Evolutionary conservation across 2,888 invertebrate genomes (phyloP).

Genomic region (Pegoplata infirma): DNA sequence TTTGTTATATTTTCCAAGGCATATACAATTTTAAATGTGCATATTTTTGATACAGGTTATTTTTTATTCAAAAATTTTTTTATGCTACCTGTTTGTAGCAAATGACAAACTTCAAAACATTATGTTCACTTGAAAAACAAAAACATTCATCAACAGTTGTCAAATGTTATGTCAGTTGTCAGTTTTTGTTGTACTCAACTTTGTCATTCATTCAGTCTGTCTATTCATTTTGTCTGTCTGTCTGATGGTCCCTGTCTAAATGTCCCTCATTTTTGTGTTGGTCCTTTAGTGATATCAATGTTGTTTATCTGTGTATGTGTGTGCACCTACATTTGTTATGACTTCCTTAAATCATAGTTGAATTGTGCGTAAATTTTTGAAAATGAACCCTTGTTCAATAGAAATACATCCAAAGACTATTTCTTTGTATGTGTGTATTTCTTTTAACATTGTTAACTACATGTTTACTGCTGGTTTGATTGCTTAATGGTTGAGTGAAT

Average conservation of each 20-base stretch:
- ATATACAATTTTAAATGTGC: too few species aligned
- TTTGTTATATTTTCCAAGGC: too few species aligned
- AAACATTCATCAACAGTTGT: slow-evolving; percentile 57
- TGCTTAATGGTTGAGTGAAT: too few species aligned
- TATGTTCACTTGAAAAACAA: neutral
- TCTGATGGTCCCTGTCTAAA: slow-evolving; percentile 42
- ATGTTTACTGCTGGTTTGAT: slow-evolving; percentile 16
- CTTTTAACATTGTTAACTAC: slow-evolving; percentile 9
- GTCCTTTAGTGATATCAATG: slow-evolving; percentile 5
- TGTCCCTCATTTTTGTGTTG: slow-evolving; percentile 38
- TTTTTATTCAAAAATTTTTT: neutral
- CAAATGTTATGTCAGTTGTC: slow-evolving; percentile 54
- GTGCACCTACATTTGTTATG: neutral
- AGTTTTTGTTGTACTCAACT: slow-evolving; percentile 17
- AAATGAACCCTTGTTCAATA: slow-evolving; percentile 43
- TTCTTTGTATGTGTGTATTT: too few species aligned
- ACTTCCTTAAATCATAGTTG: slow-evolving; percentile 37
- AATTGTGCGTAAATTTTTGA: slow-evolving; percentile 32
- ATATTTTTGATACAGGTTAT: too few species aligned
- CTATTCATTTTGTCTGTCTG: too few species aligned
- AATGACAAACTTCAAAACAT: slow-evolving; percentile 12
- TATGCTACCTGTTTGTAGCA: neutral
- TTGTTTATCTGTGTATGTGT: slow-evolving; percentile 18
- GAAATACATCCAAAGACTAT: too few species aligned
- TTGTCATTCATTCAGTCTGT: slow-evolving; percentile 19